Conservation (phyloP, 30 jellyfish, hydroid and myxozoan genomes). For the Pseudorhiza aurosa region DNA sequence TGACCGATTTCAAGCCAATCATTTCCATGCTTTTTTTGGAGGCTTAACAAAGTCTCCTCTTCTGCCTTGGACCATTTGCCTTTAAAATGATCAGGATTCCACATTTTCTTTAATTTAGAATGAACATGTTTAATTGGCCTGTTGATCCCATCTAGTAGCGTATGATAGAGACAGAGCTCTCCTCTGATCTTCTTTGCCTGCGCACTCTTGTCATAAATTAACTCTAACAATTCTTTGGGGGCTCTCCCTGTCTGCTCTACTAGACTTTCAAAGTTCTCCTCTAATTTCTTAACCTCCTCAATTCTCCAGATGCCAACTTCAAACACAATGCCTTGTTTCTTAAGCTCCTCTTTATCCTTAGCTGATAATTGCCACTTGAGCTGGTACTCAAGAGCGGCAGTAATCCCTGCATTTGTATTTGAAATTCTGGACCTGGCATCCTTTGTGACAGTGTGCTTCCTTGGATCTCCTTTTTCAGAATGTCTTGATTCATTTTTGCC, state of each 20-base stretch:
- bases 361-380: slow-evolving; percentile 14
- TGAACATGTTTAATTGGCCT: slow-evolving; percentile 16
- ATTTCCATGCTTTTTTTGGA: slow-evolving; percentile 28
- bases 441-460: too few species aligned
- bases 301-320: slow-evolving; percentile 44
- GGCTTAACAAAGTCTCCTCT: neutral
- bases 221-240: neutral
- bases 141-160: slow-evolving; percentile 46
- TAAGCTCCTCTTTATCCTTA: slow-evolving; percentile 14
- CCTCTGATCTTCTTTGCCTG: slow-evolving; percentile 1
- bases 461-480: too few species aligned
- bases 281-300: slow-evolving; percentile 29
- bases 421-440: too few species aligned
- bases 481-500: too few species aligned
- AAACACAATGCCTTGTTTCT: slow-evolving; percentile 27
- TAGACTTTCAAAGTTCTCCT: slow-evolving; percentile 2
- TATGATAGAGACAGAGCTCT: slow-evolving; percentile 17
- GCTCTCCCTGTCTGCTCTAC: neutral
- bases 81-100: slow-evolving; percentile 30
- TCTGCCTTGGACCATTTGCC: slow-evolving; percentile 36
- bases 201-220: slow-evolving; percentile 3
- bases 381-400: neutral
- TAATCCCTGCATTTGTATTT: too few species aligned
- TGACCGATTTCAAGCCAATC: slow-evolving; percentile 34
- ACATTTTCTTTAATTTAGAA: slow-evolving; percentile 14